Evolutionary conservation across 2,888 invertebrate species (phyloP), one percentile per base, ranked within the genome.

Genomic region (Drosophila quasianomalipes): DNA sequence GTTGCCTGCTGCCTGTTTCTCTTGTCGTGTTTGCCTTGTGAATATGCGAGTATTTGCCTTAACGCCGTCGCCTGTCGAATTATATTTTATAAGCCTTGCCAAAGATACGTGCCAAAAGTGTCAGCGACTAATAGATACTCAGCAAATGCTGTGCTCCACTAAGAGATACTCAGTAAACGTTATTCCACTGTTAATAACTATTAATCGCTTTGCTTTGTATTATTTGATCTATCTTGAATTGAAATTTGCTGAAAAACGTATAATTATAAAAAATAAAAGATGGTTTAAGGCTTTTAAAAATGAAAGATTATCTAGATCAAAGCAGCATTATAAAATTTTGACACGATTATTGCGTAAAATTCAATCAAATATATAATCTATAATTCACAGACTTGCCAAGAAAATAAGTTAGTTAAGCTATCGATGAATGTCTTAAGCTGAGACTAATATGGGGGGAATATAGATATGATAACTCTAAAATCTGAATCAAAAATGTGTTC

Each of bases 61-160:
- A 83, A 79, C 73, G 60, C 73, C 71, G 74, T 81, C 74, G 79
- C 70, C 84, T 81, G 85, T 82, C 85, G 86, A 85, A 85, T 89
- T 86, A 89, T 82, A 84, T 83, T 85, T 86, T 86, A 89, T 84
- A 85, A 86, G 89, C 70, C 73, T 63, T 47, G 62, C 68, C 54
- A 51, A 49, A n/a, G 60, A 52, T 61, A 30, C 47, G 37, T 54
- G 35, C 30, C 19, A 9, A 3, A 16, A 7, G 1, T n/a, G 19
- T 14, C 4, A 4, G 12, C 22, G 69, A 68, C 63, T 47, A 22
- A 10, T 10, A 70, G 70, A 60, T 76, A 71, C 73, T 33, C 51
- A 66, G 59, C 31, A 76, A 35, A 35, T 3, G 37, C 37, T 1
- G 1, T 37, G 37, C 9, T 22, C 1, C 44, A 3, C 22, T 22